Evolutionary conservation across 2,113 vertebrate species (phyloP).

Genomic region (Pantherophis guttatus): DNA sequence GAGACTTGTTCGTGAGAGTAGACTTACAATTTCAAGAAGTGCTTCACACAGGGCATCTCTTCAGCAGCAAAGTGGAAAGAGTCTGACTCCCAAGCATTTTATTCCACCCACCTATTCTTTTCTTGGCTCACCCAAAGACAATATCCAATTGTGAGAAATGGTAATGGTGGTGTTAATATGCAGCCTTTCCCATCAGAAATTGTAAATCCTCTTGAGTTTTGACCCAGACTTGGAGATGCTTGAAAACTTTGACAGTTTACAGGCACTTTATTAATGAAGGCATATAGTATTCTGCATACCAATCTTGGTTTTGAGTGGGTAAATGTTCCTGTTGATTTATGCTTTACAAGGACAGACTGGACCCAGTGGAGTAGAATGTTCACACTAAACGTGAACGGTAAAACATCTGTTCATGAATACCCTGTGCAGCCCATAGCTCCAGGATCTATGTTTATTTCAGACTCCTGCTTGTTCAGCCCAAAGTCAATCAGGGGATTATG

Average conservation of each 20-base stretch:
- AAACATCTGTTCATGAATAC: neutral
- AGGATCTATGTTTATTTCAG: neutral
- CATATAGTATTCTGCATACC: neutral
- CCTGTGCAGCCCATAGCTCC: neutral
- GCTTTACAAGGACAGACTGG: neutral
- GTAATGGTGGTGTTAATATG: neutral
- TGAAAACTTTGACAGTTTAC: neutral
- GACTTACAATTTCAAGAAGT: neutral
- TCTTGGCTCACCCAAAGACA: neutral
- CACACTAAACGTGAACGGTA: neutral
- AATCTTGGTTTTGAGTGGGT: neutral
- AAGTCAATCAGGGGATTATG: neutral
- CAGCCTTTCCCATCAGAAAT: neutral
- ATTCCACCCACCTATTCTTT: neutral
- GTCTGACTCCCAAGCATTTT: neutral
- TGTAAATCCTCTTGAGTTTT: neutral
- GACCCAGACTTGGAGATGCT: neutral
- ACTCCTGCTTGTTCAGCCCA: neutral
- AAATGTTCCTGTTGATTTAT: conserved; percentile 7
- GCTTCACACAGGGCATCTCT: neutral
- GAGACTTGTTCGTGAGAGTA: neutral
- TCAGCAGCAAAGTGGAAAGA: neutral
- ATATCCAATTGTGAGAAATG: neutral
- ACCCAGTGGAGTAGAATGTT: neutral
- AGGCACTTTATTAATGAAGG: neutral